Conservation (phyloP, 2,113 vertebrate genomes). For the Aptenodytes patagonicus region DNA sequence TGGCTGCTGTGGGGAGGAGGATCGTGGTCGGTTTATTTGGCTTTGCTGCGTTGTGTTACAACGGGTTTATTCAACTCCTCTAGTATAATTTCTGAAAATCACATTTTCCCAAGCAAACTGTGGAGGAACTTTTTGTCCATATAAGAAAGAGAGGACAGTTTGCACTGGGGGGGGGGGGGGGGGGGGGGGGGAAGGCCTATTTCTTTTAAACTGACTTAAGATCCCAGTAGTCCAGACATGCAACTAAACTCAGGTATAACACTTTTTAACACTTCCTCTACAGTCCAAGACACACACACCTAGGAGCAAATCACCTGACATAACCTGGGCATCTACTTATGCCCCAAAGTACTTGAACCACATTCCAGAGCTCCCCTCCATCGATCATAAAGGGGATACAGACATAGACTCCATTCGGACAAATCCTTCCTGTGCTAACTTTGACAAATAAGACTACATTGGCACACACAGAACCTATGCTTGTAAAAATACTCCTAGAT, state of each 20-base stretch:
- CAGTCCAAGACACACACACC: not conserved
- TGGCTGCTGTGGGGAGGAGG: not conserved
- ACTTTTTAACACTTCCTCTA: not conserved
- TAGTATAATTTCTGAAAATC: not conserved
- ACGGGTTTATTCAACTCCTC: not conserved
- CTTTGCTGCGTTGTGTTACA: not conserved
- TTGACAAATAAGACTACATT: not conserved
- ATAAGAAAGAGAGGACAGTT: not conserved
- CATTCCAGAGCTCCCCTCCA: not conserved
- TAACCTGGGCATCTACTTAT: not conserved
- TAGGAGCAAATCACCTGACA: not conserved
- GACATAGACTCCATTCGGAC: not conserved
- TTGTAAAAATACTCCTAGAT: not conserved
- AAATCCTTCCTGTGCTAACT: not conserved
- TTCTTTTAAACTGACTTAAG: not conserved
- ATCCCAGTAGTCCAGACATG: not conserved
- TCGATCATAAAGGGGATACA: not conserved
- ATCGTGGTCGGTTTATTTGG: not conserved
- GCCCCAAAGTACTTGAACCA: not conserved
- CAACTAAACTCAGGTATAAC: not conserved
- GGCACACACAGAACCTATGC: not conserved
- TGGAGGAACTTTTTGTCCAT: not conserved
- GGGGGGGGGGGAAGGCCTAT: rapidly evolving
- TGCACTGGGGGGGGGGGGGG: not conserved
- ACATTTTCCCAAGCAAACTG: not conserved